Base-by-base conservation (phyloP, 2,888 invertebrate species). In the Calliopum simillimum region DNA sequence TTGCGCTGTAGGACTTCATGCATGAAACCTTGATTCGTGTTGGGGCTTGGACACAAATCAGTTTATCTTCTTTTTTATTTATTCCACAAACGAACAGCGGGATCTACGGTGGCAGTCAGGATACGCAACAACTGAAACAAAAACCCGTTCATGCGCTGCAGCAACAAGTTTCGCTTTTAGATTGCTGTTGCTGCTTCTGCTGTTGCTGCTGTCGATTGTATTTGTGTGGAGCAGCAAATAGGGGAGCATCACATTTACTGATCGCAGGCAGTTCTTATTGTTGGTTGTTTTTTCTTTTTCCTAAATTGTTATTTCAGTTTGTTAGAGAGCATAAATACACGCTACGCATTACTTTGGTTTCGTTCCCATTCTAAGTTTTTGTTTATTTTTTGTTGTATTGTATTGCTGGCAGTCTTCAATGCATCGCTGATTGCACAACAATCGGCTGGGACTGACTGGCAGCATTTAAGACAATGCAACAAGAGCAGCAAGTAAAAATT, bases 391-490 rank as follows among this genome's bases (percentile, higher is more conserved):
- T 67, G 41, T 63, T 58, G 70, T 47, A 11, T 16, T 69, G 65
- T 68, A n/a, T n/a, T n/a, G n/a, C n/a, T n/a, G 44, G 25, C 33
- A 33, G 68, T 44, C 65, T 79, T 81, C 78, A 81, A 82, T 82
- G 82, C 82, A 80, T 80, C 81, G 81, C 75, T 82, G 82, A 82
- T 83, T 82, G 82, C 82, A 83, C 83, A 82, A 82, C 80, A 80
- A 79, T 79, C 75, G 67, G 12, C 25, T 58, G 69, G 13, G 49
- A 19, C 46, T n/a, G n/a, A n/a, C n/a, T 8, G 33, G 33, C 33
- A 33, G 33, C 33, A 8, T 8, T 8, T 2, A 13, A 21, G 23
- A 51, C 16, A 16, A 41, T 25, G n/a, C 47, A 51, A 14, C 62
- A 21, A 46, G 16, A 65, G 19, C 46, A 61, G 25, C 59, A 23